Percentiles rank a stretch among this genome's conserved stretches.
phyloP scores from a whole-genome alignment of 1,140 invertebrate genomes.

The Aethina tumida region DNA sequence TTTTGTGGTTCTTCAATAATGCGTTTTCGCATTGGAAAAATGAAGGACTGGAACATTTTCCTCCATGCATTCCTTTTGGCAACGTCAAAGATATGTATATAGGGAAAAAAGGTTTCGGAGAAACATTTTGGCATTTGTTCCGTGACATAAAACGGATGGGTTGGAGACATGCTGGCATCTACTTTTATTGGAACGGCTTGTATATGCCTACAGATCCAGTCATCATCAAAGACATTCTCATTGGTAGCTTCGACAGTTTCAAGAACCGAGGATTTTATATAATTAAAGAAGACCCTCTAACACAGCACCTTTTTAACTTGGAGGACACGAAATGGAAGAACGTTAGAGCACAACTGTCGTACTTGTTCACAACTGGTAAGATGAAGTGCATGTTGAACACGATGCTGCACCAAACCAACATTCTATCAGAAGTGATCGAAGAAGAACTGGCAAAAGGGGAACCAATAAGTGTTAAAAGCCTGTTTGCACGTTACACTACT shows the following conservation, averaged over 20 bases:
- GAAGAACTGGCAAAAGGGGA: slow-evolving; percentile 32
- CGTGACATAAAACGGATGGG: slow-evolving; percentile 15
- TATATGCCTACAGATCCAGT: slow-evolving; percentile 39
- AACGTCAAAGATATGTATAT: slow-evolving; percentile 20
- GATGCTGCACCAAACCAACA: slow-evolving; percentile 25
- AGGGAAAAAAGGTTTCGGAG: slow-evolving; percentile 16
- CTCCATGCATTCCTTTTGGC: slow-evolving; percentile 27
- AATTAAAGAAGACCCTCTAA: slow-evolving; percentile 41
- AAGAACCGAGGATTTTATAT: slow-evolving; percentile 40
- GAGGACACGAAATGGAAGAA: slow-evolving; percentile 34
- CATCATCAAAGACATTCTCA: slow-evolving; percentile 40
- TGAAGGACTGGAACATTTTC: slow-evolving; percentile 18
- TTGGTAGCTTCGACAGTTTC: slow-evolving; percentile 47
- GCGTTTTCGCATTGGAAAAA: slow-evolving; percentile 25
- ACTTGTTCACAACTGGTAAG: slow-evolving; percentile 35
- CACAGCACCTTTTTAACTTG: slow-evolving; percentile 33
- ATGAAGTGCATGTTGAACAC: slow-evolving; percentile 36
- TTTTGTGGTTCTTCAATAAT: slow-evolving; percentile 18
- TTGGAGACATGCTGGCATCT: slow-evolving; percentile 30
- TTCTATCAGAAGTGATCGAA: slow-evolving; percentile 18
- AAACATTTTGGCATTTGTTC: slow-evolving; percentile 23
- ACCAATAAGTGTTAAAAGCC: slow-evolving; percentile 39
- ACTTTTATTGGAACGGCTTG: slow-evolving; percentile 34
- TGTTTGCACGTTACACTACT: slow-evolving; percentile 43
- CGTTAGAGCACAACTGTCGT: slow-evolving; percentile 33